phyloP scores from a whole-genome alignment of 1,140 invertebrate species.

The Zaprionus inermis region DNA sequence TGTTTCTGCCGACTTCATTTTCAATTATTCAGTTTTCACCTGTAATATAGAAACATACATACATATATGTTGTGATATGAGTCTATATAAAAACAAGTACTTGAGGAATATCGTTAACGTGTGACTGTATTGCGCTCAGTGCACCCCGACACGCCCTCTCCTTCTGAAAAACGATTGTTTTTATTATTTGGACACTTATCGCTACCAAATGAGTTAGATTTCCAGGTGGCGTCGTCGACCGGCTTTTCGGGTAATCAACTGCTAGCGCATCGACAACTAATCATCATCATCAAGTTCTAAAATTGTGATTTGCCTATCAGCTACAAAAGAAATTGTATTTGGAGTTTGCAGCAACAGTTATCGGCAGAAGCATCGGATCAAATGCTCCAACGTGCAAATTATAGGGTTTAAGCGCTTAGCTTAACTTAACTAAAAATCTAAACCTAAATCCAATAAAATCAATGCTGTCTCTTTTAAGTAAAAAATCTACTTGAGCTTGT shows the following conservation, averaged over 20 bases:
- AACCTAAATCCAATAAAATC: not conserved
- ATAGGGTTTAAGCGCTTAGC: conserved; percentile 16
- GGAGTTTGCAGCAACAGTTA: conserved; percentile 22
- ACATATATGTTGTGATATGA: not conserved
- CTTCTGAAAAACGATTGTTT: conserved; percentile 13
- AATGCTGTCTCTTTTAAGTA: not conserved
- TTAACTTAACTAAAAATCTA: not conserved
- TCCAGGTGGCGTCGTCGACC: conserved; percentile 25
- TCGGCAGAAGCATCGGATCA: conserved; percentile 3
- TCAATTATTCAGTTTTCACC: conserved; percentile 26
- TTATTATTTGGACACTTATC: conserved; percentile 37
- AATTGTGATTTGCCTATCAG: conserved; percentile 25
- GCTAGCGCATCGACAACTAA: conserved; percentile 12
- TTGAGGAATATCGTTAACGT: conserved; percentile 10
- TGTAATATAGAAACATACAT: conserved; percentile 20
- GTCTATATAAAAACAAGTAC: not conserved
- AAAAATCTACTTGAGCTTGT: not conserved
- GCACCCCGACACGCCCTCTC: conserved; percentile 32
- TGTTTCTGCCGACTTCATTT: conserved; percentile 38
- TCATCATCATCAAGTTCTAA: conserved; percentile 20
- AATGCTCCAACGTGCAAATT: conserved; percentile 10
- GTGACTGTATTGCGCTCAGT: conserved; percentile 43
- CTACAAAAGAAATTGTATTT: conserved; percentile 23
- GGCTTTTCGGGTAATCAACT: conserved; percentile 38
- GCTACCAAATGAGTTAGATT: not conserved